phyloP scores from a whole-genome alignment of 1,140 invertebrate genomes.

The Lepidurus arcticus region DNA sequence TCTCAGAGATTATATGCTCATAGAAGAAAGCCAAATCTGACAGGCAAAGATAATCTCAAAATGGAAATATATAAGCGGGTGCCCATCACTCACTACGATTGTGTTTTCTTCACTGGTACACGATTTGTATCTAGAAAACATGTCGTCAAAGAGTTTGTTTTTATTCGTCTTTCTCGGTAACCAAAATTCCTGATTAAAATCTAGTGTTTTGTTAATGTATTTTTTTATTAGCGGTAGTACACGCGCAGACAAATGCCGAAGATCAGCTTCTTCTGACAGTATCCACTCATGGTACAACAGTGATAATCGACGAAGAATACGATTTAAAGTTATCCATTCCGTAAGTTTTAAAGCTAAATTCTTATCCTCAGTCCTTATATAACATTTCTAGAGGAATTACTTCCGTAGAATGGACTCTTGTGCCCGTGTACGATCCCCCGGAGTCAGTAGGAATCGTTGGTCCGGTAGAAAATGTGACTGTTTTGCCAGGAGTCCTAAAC shows the following conservation, averaged over 20 bases:
- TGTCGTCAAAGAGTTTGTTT: neutral
- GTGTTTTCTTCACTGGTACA: too few species aligned
- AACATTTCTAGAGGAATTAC: neutral
- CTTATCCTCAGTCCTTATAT: too few species aligned
- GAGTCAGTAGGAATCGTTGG: neutral
- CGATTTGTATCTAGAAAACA: neutral
- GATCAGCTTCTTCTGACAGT: neutral
- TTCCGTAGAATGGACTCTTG: neutral
- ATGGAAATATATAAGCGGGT: too few species aligned
- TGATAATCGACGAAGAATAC: constrained; percentile 25
- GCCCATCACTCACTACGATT: too few species aligned
- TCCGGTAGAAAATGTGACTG: constrained; percentile 5
- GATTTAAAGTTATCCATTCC: constrained; percentile 22
- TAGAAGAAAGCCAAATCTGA: too few species aligned
- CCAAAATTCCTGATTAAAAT: neutral
- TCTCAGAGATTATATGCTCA: neutral
- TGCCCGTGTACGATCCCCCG: neutral
- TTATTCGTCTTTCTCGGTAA: neutral
- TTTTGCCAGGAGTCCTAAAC: neutral
- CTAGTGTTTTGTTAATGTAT: neutral
- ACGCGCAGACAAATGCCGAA: neutral
- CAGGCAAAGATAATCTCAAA: too few species aligned
- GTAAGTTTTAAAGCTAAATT: neutral
- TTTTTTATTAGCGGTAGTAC: neutral
- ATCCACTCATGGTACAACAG: constrained; percentile 23